Evolutionary conservation across 2,113 vertebrate genomes (phyloP).

Genomic region (Acrocephalus kingi): DNA sequence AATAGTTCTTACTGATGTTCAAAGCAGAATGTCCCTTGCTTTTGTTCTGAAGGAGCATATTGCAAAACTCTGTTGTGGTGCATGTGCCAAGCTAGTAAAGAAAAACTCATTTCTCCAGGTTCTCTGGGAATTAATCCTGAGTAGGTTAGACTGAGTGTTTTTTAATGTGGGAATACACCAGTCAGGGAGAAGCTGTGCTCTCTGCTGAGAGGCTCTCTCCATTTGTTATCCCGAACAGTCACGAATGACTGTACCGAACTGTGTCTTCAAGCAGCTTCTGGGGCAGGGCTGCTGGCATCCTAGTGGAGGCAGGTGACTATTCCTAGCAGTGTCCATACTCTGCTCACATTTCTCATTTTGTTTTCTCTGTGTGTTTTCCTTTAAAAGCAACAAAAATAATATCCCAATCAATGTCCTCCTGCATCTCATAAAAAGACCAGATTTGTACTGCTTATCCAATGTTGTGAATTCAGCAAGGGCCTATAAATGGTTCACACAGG

Average conservation of each 20-base stretch:
- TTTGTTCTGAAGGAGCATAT: not conserved
- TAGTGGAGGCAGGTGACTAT: not conserved
- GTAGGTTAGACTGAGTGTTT: not conserved
- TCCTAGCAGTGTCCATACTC: not conserved
- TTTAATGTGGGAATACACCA: not conserved
- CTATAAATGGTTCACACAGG: not conserved
- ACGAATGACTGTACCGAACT: fast-evolving
- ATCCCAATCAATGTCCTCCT: not conserved
- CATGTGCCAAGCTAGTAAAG: not conserved
- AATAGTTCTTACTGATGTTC: not conserved
- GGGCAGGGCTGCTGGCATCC: not conserved
- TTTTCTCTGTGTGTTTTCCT: not conserved
- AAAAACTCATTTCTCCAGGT: not conserved
- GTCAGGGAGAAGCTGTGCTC: not conserved
- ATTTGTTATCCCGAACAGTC: not conserved
- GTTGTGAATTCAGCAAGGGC: not conserved
- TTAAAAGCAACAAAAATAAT: not conserved
- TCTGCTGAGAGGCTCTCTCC: not conserved
- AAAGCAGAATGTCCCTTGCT: not conserved
- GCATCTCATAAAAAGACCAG: not conserved
- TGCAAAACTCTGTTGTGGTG: not conserved
- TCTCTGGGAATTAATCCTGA: not conserved
- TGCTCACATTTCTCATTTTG: not conserved
- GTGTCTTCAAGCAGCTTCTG: not conserved
- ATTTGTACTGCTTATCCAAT: not conserved